Evolutionary conservation across 2,888 invertebrate genomes (phyloP).

Genomic region (Chrysopilus asiliformis): DNA sequence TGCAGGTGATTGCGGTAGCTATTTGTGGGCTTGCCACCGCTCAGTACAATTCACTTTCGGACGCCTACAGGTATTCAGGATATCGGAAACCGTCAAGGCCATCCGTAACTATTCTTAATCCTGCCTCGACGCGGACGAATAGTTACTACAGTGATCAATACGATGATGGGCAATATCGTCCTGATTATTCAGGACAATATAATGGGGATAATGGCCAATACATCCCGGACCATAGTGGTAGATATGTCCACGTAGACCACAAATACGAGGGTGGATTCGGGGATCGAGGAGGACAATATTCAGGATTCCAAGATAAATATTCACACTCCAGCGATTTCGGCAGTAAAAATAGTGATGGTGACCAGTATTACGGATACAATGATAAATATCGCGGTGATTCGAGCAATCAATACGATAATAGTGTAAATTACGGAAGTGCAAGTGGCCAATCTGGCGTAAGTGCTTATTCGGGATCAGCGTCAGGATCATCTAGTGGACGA

Average conservation of each 20-base stretch:
- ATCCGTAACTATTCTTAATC: neutral
- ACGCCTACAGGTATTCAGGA: no score
- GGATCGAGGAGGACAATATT: neutral
- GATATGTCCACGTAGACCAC: constrained; percentile 38
- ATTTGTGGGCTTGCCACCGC: constrained; percentile 9
- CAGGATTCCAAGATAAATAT: no score
- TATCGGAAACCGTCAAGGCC: constrained; percentile 2
- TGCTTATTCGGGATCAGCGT: neutral
- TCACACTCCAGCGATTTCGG: neutral
- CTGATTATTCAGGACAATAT: constrained; percentile 34
- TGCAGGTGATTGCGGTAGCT: constrained; percentile 6
- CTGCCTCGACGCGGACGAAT: no score
- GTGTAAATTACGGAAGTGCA: no score
- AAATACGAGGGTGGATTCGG: constrained; percentile 40
- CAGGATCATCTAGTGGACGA: neutral
- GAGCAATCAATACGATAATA: no score
- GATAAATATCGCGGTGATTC: no score
- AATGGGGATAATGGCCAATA: constrained; percentile 42
- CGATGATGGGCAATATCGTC: constrained; percentile 8
- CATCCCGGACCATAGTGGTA: constrained; percentile 40
- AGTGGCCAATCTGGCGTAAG: no score
- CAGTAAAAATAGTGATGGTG: neutral
- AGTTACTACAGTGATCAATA: no score
- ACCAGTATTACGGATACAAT: no score
- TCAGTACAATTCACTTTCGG: no score